Conservation (phyloP, 2,888 invertebrate species). For the Saturnia japonica region DNA sequence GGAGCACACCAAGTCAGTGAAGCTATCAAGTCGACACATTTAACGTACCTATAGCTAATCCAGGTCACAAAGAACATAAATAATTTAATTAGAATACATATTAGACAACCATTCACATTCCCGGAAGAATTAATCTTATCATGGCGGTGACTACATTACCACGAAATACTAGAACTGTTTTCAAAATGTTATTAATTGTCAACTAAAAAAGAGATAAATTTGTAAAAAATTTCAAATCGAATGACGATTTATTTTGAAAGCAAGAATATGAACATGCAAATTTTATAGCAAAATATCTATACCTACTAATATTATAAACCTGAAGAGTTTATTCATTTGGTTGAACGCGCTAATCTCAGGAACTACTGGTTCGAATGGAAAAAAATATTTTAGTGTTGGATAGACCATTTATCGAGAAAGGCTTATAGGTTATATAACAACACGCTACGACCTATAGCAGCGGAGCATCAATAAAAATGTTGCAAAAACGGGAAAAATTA, state of each 20-base stretch:
- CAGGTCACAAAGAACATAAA: conserved; percentile 17
- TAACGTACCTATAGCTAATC: conserved; percentile 17
- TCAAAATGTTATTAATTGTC: background rate
- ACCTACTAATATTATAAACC: too few species aligned
- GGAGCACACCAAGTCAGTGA: background rate
- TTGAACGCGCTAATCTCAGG: too few species aligned
- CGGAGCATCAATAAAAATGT: too few species aligned
- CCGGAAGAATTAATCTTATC: conserved; percentile 13
- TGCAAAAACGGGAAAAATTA: too few species aligned
- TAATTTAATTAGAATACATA: conserved; percentile 15
- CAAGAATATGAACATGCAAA: background rate
- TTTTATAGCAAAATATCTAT: too few species aligned
- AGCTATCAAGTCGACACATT: conserved; percentile 8
- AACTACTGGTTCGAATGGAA: too few species aligned
- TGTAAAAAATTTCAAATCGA: background rate
- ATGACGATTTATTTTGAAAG: background rate
- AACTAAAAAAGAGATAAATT: background rate
- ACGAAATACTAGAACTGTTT: background rate
- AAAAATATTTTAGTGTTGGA: too few species aligned
- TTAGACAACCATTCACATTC: conserved; percentile 6
- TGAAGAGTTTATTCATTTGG: too few species aligned
- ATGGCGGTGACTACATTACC: background rate
- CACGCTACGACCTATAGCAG: too few species aligned
- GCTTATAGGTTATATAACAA: too few species aligned
- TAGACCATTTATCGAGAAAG: too few species aligned